Evolutionary conservation across 2,113 vertebrate genomes (phyloP).

Genomic region (rabbit (Oryctolagus cuniculus)): DNA sequence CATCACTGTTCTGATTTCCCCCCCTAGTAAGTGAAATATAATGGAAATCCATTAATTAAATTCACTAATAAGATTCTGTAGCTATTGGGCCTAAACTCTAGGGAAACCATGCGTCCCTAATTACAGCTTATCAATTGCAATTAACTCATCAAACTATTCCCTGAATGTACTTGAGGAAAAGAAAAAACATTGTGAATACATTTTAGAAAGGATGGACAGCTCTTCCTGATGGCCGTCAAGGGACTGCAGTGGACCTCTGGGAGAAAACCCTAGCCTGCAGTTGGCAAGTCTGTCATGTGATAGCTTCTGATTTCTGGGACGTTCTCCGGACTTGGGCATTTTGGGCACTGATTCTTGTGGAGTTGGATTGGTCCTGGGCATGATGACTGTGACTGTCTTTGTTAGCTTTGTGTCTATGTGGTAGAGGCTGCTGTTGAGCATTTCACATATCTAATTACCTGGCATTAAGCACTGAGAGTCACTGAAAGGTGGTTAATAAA

Average conservation of each 20-base stretch:
- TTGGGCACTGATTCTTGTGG: background rate
- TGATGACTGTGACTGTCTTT: background rate
- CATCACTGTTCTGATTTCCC: constrained; percentile 30
- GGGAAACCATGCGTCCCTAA: constrained; percentile 75
- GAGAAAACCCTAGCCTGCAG: background rate
- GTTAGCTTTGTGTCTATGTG: background rate
- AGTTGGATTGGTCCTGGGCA: background rate
- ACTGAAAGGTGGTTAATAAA: background rate
- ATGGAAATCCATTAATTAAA: constrained; percentile 82
- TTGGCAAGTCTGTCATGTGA: background rate
- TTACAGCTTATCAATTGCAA: constrained; percentile 77
- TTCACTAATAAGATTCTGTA: constrained; percentile 77
- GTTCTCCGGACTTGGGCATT: background rate
- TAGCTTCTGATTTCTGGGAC: background rate
- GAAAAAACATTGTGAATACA: constrained; percentile 70
- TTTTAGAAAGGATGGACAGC: constrained; percentile 68
- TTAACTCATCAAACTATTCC: constrained; percentile 82
- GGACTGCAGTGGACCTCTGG: background rate
- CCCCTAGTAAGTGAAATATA: constrained; percentile 66
- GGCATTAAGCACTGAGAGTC: background rate
- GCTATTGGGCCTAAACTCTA: constrained; percentile 73
- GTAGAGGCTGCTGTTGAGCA: background rate
- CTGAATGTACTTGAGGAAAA: constrained; percentile 63
- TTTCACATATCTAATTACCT: constrained; percentile 8
- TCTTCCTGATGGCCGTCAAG: constrained; percentile 36